Evolutionary conservation across 2,113 vertebrate genomes (phyloP), one percentile per base, ranked within the genome.

Genomic region (Carollia perspicillata): DNA sequence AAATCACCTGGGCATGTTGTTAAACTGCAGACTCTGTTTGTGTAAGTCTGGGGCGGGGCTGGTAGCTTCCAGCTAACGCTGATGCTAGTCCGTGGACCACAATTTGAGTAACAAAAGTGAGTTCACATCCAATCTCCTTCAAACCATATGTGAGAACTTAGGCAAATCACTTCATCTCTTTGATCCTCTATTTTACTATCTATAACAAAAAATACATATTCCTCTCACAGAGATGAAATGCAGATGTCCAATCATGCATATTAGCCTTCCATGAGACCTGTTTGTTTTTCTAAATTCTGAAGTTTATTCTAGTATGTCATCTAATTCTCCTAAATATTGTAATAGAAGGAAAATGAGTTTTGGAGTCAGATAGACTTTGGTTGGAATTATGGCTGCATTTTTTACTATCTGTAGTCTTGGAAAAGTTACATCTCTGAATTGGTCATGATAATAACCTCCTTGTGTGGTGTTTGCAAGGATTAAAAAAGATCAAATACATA

Each of bases 271-370:
- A 30, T 28, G 30, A 89, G 47, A 88, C 40, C 18, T 78, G 0
- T 84, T 92, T 87, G 20, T 93, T 95, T 93, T 81, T 86, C 33
- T 92, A 66, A 90, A 80, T 68, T 30, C 60, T 91, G 20, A 92
- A 81, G 22, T 75, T 90, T 88, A 47, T 89, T 81, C 60, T 88
- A 33, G 20, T 78, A 1, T 88, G 26, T 80, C 22, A 89, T 65
- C 16, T 90, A 81, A 35, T 93, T 96, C 66, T 85, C 90, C 49
- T 85, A 66, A 93, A 49, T 94, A 89, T 53, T 51, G 58, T 33
- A 92, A 58, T 89, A 8, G 63, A 88, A 95, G 72, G 85, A 88
- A 97, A 91, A 49, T 81, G 47, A 78, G 40, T 90, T 89, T 84
- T 71, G 20, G 26, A 84, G 6, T 93, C 55, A 77, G 4, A 68